These are phyloP conservation scores for Neolamprologus brichardi DNA, from an alignment of 2,113 vertebrate genomes.

Conservation along the genomic window DNA sequence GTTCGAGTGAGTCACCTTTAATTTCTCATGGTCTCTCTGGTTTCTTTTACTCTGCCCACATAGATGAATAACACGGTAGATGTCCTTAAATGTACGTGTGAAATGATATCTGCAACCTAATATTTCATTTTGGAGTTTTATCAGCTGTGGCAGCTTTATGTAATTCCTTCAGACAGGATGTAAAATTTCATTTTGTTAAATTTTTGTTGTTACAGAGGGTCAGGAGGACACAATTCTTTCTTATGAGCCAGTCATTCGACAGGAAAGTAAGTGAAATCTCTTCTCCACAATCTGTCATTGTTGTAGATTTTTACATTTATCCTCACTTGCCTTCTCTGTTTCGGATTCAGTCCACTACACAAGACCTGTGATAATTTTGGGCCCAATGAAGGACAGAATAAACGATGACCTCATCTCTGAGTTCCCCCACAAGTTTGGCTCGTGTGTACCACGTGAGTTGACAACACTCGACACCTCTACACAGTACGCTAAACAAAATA, in stretches of 20 bases:
- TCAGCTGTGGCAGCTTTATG: not conserved
- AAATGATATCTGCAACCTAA: not conserved
- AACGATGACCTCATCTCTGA: slow-evolving; percentile 98
- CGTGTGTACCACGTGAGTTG: slow-evolving; percentile 95
- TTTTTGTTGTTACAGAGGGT: slow-evolving; percentile 79
- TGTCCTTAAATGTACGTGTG: not conserved
- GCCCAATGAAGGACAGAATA: slow-evolving; percentile 93
- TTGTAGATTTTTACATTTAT: not conserved
- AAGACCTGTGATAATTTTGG: slow-evolving; percentile 95
- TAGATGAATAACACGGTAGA: not conserved
- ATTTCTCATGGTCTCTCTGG: not conserved
- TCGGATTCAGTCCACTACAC: slow-evolving; percentile 86
- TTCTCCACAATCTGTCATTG: not conserved
- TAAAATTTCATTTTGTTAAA: not conserved
- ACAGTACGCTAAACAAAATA: not conserved
- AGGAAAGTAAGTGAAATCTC: slow-evolving; percentile 88
- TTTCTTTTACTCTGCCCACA: slow-evolving; percentile 13
- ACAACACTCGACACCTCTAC: not conserved
- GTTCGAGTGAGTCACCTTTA: slow-evolving; percentile 89
- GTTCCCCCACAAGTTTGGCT: slow-evolving; percentile 98
- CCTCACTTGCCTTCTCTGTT: not conserved
- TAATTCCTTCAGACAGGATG: not conserved
- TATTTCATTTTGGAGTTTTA: not conserved
- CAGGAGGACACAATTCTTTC: slow-evolving; percentile 97
- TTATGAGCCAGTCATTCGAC: slow-evolving; percentile 93